Evolutionary conservation across 2,888 invertebrate species (phyloP), one percentile per base, ranked within the genome.

Genomic region (Drosophila niveifrons): DNA sequence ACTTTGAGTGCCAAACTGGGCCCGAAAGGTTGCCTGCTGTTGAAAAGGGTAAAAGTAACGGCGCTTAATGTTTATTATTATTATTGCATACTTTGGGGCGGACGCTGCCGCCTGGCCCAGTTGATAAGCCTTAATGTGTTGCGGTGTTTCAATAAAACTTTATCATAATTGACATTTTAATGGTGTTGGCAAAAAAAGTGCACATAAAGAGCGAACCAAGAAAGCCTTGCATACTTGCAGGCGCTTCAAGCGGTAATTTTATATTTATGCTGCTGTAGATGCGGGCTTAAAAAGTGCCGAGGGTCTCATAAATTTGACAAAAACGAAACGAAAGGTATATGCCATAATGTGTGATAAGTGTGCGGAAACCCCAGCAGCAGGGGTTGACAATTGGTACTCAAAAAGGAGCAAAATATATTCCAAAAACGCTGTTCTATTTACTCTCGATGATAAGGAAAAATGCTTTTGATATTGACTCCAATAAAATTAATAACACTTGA

Each of bases 101-200:
- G 18, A 41, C 39, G 10, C 56, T 31, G 29, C 18, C 10, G 56
- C 48, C 73, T 84, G 85, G 70, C 61, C 52, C 46, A 64, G 67
- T 62, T 82, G 85, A 85, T 88, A 85, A 85, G 88, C 77, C 63
- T 57, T 85, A 88, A 88, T 85, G 88, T 77, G 82, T 69, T 77
- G 71, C 81, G 86, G 83, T 80, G 83, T 85, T 83, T 74, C 83
- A 81, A 85, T 88, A 86, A 85, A 88, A 86, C 81, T 88, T 88
- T 81, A 88, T 85, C 85, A 85, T 85, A 86, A 85, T 85, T 85
- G 85, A 88, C 85, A 82, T 81, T 85, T 88, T 85, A 85, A 85
- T 88, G 83, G 83, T 47, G 66, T 41, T 58, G 50, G 41, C 69
- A 43, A 75, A 61, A 70, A 41, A 44, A 23, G 31, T 47, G 44